Evolutionary conservation across 2,888 invertebrate genomes (phyloP).

Genomic region (Ennomos erosarius): DNA sequence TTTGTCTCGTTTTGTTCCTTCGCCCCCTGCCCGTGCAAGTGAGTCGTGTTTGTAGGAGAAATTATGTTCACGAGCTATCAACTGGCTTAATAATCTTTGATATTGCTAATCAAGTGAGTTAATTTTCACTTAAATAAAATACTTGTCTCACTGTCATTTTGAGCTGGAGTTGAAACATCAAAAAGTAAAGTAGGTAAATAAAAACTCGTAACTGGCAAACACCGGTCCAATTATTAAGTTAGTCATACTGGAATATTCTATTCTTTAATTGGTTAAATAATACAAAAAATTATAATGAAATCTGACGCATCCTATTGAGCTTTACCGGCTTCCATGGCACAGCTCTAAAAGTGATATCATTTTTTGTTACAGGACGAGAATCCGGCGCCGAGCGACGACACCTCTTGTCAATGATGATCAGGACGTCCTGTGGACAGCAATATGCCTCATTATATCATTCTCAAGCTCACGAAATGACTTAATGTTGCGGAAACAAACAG

Average conservation of each 20-base stretch:
- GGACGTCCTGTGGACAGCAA: conserved; percentile 14
- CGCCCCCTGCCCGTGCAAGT: no score
- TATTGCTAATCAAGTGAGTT: no score
- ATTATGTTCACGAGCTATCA: no score
- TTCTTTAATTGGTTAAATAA: conserved; percentile 4
- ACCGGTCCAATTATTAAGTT: background rate
- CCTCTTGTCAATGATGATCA: conserved; percentile 44
- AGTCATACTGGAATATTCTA: conserved; percentile 11
- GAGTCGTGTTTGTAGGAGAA: no score
- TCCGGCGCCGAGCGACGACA: conserved; percentile 41
- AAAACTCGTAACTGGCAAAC: no score
- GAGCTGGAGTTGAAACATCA: no score
- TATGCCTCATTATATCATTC: conserved; percentile 20
- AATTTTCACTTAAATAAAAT: no score
- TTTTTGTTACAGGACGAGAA: conserved; percentile 50
- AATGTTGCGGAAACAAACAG: conserved; percentile 52
- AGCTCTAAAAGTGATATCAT: conserved; percentile 1
- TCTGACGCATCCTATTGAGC: conserved; percentile 8
- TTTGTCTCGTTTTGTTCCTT: no score
- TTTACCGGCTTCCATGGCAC: conserved; percentile 11
- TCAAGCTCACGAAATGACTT: conserved; percentile 52
- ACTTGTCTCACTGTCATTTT: no score
- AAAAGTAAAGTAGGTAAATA: no score
- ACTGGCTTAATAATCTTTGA: no score
- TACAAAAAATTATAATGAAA: conserved; percentile 5